Evolutionary conservation across 2,888 invertebrate genomes (phyloP).

Genomic region (Caenorhabditis afra): DNA sequence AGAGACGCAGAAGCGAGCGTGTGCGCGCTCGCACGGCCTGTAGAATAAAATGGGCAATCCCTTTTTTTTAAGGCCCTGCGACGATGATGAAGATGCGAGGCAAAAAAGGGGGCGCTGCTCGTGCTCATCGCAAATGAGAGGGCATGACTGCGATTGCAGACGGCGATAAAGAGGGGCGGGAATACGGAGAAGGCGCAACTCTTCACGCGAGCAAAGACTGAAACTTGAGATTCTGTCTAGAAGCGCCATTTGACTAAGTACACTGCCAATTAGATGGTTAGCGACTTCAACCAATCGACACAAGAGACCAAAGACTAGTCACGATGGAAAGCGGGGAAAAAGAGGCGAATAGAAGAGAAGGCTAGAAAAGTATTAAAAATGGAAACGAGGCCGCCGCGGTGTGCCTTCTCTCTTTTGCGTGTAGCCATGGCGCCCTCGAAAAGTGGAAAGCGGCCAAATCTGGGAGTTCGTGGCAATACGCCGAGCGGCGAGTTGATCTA

Average conservation of each 20-base stretch:
- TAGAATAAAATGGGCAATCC: constrained; percentile 26
- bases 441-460: constrained; percentile 21
- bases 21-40: constrained; percentile 18
- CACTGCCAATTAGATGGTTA: constrained; percentile 13
- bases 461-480: constrained; percentile 41
- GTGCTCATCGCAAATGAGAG: constrained; percentile 18
- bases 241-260: neutral
- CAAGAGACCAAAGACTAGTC: no score
- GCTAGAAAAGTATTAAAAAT: neutral
- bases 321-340: constrained; percentile 18
- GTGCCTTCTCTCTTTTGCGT: constrained; percentile 3
- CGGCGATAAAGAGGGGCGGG: constrained; percentile 3
- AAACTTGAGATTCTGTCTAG: constrained; percentile 4
- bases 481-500: constrained; percentile 45
- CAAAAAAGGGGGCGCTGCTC: neutral
- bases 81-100: constrained; percentile 6
- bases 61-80: constrained; percentile 1
- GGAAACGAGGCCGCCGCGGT: neutral
- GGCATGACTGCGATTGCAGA: constrained; percentile 14
- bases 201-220: neutral
- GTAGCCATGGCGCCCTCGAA: constrained; percentile 12
- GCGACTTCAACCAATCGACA: neutral
- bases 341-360: neutral
- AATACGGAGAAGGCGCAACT: neutral
- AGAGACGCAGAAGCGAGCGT: constrained; percentile 3